A percentile compares a stretch with the other conserved stretches of the same genome.
Evolutionary conservation across 2,888 invertebrate genomes (phyloP).

Genomic region (Plutella xylostella): DNA sequence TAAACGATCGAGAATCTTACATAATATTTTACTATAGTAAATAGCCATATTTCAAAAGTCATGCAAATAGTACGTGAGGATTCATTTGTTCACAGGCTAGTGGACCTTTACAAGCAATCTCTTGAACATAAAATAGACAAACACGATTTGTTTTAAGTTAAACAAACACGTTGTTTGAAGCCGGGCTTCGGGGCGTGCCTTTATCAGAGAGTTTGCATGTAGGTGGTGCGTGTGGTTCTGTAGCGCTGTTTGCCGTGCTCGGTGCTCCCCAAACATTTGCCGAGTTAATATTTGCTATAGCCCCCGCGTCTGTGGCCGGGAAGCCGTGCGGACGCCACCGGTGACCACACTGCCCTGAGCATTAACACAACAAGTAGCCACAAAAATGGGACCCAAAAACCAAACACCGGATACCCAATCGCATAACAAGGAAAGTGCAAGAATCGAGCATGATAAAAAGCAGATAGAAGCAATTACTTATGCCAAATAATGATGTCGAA

Average conservation of each 20-base stretch:
- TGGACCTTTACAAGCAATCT: too few species aligned
- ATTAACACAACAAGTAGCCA: neutral
- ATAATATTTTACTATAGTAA: too few species aligned
- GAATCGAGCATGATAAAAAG: slow-evolving; percentile 1
- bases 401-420: neutral
- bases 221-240: neutral
- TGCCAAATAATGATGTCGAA: slow-evolving; percentile 22
- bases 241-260: slow-evolving; percentile 45
- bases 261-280: slow-evolving; percentile 53
- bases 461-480: slow-evolving; percentile 5
- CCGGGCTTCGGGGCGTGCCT: slow-evolving; percentile 30
- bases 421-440: slow-evolving; percentile 1
- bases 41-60: too few species aligned
- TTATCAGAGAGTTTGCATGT: slow-evolving; percentile 30
- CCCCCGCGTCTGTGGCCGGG: neutral
- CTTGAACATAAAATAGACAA: slow-evolving; percentile 54
- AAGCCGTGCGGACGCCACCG: neutral
- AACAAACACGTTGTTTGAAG: slow-evolving; percentile 55
- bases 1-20: too few species aligned
- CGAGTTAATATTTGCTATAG: slow-evolving; percentile 53
- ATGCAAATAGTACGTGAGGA: too few species aligned
- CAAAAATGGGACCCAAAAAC: neutral
- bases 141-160: slow-evolving; percentile 47
- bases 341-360: neutral
- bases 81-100: too few species aligned